Percentiles rank a stretch among this genome's conserved stretches.
phyloP scores from a whole-genome alignment of 2,888 invertebrate genomes.

The Epinotia demarniana region DNA sequence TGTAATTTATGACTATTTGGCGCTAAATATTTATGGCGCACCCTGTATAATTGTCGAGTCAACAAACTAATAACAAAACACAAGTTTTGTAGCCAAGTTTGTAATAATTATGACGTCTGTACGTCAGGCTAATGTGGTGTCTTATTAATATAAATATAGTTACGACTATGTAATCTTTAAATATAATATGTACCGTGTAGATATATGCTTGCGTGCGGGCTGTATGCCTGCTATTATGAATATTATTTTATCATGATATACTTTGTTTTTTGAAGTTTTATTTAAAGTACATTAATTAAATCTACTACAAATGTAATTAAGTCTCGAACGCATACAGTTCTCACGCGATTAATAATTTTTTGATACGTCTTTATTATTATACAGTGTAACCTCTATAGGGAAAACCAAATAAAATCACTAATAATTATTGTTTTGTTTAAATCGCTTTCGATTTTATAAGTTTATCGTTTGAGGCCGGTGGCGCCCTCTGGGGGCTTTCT shows the following conservation, averaged over 20 bases:
- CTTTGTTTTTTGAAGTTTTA: constrained; percentile 23
- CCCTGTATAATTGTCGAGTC: constrained; percentile 34
- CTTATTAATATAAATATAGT: constrained; percentile 61
- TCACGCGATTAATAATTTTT: constrained; percentile 28
- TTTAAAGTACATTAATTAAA: constrained; percentile 26
- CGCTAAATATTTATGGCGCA: not conserved
- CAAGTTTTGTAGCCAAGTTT: constrained; percentile 41
- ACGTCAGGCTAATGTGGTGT: constrained; percentile 63
- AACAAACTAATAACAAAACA: constrained; percentile 35
- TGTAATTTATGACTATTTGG: not conserved
- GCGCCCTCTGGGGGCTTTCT: constrained; percentile 21
- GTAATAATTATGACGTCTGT: constrained; percentile 46
- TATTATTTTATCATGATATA: constrained; percentile 1
- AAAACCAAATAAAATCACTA: constrained; percentile 53
- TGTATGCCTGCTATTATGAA: constrained; percentile 35
- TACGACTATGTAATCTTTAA: constrained; percentile 48
- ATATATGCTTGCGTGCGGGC: constrained; percentile 25
- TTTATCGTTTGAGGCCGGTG: constrained; percentile 37
- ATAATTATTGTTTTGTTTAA: constrained; percentile 49
- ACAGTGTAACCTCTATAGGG: constrained; percentile 45
- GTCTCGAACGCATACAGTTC: constrained; percentile 32
- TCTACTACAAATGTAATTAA: constrained; percentile 24
- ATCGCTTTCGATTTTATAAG: constrained; percentile 40
- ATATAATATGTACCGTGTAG: constrained; percentile 41
- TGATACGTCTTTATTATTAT: constrained; percentile 41